Evolutionary conservation across 37 sponge, comb jelly and placozoan genomes (phyloP).

Genomic region (Ephydatia muelleri): DNA sequence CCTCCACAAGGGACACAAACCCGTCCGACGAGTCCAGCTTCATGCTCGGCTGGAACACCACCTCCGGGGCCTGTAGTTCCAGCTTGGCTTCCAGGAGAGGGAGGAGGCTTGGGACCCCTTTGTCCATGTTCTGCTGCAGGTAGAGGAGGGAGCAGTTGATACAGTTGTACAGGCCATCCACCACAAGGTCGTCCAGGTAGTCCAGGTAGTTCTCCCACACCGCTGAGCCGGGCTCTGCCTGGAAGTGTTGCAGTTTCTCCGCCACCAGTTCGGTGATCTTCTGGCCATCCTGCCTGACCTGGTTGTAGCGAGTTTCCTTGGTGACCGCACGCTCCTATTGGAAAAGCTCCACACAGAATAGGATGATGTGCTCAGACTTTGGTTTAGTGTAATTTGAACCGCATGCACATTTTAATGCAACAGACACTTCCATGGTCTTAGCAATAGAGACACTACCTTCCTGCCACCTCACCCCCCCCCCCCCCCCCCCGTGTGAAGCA

Average conservation of each 20-base stretch:
- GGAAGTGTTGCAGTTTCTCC: constrained; percentile 42
- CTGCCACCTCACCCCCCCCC: no score
- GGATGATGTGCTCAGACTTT: no score
- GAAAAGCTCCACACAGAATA: no score
- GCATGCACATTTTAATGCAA: no score
- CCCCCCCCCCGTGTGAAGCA: no score
- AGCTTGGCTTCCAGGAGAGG: constrained; percentile 92
- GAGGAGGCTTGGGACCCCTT: constrained; percentile 71
- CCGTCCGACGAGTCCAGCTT: constrained; percentile 54
- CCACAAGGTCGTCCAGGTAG: constrained; percentile 89
- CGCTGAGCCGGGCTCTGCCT: constrained; percentile 77
- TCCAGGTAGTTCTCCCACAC: constrained; percentile 90
- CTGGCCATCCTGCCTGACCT: constrained; percentile 67
- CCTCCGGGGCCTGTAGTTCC: constrained; percentile 94
- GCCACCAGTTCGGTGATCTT: constrained; percentile 81
- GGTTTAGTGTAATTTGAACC: no score
- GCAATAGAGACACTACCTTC: no score
- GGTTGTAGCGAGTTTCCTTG: constrained; percentile 67
- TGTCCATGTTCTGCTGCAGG: constrained; percentile 73
- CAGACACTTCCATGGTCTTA: no score
- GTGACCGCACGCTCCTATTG: constrained; percentile 66
- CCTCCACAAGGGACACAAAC: constrained; percentile 72
- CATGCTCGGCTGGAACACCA: constrained; percentile 89
- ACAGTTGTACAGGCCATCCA: constrained; percentile 94
- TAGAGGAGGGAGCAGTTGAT: constrained; percentile 90